phyloP scores from a whole-genome alignment of 35 echinoderm and acorn worm genomes.

The Heliocidaris erythrogramma region DNA sequence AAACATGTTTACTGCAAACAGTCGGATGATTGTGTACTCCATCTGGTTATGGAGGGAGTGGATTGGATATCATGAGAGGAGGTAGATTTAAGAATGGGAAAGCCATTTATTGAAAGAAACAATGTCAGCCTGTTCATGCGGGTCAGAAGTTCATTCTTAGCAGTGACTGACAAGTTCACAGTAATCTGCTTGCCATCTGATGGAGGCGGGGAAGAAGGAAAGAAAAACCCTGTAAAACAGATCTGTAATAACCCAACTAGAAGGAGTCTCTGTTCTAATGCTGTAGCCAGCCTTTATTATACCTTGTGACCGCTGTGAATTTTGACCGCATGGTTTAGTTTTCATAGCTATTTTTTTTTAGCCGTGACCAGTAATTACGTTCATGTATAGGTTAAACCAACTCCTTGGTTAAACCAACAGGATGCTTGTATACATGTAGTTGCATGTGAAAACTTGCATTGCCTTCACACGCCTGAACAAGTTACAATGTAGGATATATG shows the following conservation, averaged over 20 bases:
- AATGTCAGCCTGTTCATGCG: background rate
- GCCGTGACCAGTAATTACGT: background rate
- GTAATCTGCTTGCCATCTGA: background rate
- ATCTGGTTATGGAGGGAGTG: background rate
- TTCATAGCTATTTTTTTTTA: background rate
- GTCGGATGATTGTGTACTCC: background rate
- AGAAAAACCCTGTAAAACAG: background rate
- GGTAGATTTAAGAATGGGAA: background rate
- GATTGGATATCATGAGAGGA: background rate
- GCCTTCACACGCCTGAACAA: background rate
- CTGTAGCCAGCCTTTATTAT: too few species aligned
- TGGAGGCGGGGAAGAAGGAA: background rate
- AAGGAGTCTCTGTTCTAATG: background rate
- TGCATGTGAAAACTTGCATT: background rate
- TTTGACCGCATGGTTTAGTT: background rate
- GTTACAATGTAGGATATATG: too few species aligned
- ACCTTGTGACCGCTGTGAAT: background rate
- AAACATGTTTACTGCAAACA: background rate
- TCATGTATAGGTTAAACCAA: background rate
- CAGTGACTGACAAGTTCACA: background rate
- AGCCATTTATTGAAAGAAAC: background rate
- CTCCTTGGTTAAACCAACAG: background rate
- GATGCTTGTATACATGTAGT: background rate
- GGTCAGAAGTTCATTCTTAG: conserved; percentile 5
- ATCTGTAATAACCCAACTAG: background rate